These are phyloP conservation scores for Cuniculus paca DNA, from an alignment of 2,797 vertebrate genomes.

Conservation along the genomic window DNA sequence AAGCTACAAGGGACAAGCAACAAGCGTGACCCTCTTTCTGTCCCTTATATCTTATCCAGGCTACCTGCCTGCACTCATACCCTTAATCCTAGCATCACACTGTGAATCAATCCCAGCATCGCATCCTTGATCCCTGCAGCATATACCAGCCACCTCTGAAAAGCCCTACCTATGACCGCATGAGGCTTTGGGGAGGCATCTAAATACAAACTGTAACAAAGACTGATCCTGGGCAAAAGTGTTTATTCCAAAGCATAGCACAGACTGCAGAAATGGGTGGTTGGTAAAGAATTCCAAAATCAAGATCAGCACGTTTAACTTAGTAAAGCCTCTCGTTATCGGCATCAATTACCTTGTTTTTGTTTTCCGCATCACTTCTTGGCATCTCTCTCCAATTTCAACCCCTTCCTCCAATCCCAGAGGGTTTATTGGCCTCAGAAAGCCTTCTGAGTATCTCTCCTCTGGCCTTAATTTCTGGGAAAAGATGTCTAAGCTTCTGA, in stretches of 20 bases:
- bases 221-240: background rate
- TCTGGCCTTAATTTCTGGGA: conserved; percentile 43
- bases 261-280: background rate
- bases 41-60: background rate
- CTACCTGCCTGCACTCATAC: background rate
- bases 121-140: background rate
- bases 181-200: background rate
- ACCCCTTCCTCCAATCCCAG: conserved; percentile 27
- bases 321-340: conserved; percentile 46
- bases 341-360: conserved; percentile 45
- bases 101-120: background rate
- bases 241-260: conserved; percentile 24
- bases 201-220: background rate
- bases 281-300: background rate
- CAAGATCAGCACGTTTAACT: conserved; percentile 19
- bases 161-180: background rate
- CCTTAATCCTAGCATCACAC: background rate
- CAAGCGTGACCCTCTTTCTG: background rate
- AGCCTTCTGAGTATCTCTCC: conserved; percentile 35
- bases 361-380: conserved; percentile 59
- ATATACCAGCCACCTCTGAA: background rate
- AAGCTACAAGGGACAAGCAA: background rate
- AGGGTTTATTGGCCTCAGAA: background rate
- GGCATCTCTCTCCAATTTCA: conserved; percentile 34
- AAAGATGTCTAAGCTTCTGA: conserved; percentile 53